These are phyloP conservation scores for Tinamus guttatus DNA, from an alignment of 2,113 vertebrate genomes.

Conservation along the genomic window DNA sequence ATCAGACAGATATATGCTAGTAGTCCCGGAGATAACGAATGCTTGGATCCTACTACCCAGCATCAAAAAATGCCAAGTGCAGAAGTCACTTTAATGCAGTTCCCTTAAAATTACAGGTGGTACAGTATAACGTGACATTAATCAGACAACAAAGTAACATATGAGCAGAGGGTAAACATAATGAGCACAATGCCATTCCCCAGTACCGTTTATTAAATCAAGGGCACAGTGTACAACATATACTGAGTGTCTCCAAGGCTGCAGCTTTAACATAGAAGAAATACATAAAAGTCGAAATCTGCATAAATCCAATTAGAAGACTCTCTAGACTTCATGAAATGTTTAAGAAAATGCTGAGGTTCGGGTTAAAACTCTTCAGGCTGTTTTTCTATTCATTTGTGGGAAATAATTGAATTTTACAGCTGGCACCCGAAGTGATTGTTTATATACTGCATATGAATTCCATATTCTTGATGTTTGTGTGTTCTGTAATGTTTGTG, in stretches of 20 bases:
- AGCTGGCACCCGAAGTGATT: background rate
- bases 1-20: background rate
- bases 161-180: background rate
- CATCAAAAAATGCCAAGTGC: background rate
- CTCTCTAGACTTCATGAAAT: background rate
- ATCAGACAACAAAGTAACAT: background rate
- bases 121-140: background rate
- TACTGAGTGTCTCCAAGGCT: background rate
- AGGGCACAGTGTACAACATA: background rate
- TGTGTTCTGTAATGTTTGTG: slow-evolving; percentile 5
- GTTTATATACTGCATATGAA: background rate
- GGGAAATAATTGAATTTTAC: background rate
- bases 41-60: background rate
- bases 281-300: background rate
- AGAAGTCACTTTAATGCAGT: background rate
- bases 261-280: background rate
- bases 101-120: background rate
- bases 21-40: background rate
- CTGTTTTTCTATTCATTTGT: background rate
- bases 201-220: background rate
- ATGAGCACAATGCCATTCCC: background rate
- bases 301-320: background rate
- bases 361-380: background rate
- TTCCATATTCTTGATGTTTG: slow-evolving; percentile 10
- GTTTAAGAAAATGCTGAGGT: background rate